phyloP scores from a whole-genome alignment of 2,113 vertebrate species.

The Ifrita kowaldi region DNA sequence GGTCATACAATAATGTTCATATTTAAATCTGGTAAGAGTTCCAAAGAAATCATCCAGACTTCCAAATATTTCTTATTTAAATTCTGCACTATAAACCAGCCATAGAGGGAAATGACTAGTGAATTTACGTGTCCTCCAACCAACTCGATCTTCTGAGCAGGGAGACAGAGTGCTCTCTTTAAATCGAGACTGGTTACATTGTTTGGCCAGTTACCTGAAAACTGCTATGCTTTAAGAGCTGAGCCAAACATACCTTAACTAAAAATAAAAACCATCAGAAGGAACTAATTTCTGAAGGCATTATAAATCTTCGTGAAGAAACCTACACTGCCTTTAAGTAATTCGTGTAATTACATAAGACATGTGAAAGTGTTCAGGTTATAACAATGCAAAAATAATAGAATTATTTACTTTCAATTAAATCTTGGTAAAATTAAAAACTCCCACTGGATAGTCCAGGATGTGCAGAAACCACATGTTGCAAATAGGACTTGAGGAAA shows the following conservation, averaged over 20 bases:
- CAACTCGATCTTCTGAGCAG: fast-evolving
- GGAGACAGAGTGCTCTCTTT: background rate
- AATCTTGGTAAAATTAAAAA: background rate
- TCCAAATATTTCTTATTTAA: background rate
- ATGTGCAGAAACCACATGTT: background rate
- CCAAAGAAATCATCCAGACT: background rate
- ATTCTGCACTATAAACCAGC: background rate
- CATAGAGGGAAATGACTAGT: background rate
- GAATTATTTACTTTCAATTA: background rate
- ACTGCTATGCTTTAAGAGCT: background rate
- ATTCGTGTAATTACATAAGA: background rate
- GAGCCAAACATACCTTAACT: background rate
- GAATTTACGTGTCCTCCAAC: background rate
- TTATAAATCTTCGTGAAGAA: background rate
- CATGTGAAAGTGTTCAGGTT: background rate
- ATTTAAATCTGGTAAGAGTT: background rate
- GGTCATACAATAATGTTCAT: background rate
- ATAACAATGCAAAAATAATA: background rate
- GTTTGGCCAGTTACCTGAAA: background rate
- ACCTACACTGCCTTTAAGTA: background rate
- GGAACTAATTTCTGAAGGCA: background rate
- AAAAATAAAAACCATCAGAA: background rate
- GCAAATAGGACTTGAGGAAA: background rate
- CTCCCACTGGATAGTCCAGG: background rate
- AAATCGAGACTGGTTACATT: background rate